These are phyloP conservation scores for Ciconia nigra DNA, from an alignment of 2,797 vertebrate genomes.

Conservation along the genomic window DNA sequence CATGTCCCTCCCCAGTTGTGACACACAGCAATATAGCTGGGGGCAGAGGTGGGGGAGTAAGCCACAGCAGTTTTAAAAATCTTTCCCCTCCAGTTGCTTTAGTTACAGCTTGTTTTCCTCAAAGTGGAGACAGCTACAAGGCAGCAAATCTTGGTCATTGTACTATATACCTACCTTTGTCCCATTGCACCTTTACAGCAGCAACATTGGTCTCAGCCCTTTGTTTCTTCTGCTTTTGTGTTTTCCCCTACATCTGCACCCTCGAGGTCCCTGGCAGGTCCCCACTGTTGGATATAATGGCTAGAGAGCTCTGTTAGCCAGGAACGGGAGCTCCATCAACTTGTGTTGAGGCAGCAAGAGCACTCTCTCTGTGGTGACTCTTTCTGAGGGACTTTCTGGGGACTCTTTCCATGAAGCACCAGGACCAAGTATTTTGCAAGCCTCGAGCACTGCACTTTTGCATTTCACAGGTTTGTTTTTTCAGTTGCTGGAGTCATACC, in stretches of 20 bases:
- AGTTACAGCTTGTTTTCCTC: background rate
- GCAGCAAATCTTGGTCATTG: background rate
- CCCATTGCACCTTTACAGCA: background rate
- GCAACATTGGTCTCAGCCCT: background rate
- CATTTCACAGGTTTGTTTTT: background rate
- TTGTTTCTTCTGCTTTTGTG: background rate
- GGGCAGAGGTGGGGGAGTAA: background rate
- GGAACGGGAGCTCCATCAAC: background rate
- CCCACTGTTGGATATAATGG: accelerated
- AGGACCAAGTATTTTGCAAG: background rate
- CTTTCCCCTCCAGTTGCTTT: background rate
- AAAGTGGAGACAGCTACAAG: background rate
- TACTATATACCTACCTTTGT: accelerated
- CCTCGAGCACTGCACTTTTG: background rate
- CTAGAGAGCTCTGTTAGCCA: background rate
- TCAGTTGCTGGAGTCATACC: background rate
- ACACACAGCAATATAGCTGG: background rate
- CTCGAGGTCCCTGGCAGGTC: accelerated
- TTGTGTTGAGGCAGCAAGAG: background rate
- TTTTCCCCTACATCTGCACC: background rate
- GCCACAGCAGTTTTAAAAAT: background rate
- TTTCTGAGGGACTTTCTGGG: background rate
- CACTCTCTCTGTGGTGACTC: background rate
- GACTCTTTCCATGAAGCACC: background rate
- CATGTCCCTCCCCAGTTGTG: background rate